A percentile compares a stretch with the other conserved stretches of the same genome.
phyloP scores from a whole-genome alignment of 2,797 vertebrate genomes.

The Sebastes trivittatus region DNA sequence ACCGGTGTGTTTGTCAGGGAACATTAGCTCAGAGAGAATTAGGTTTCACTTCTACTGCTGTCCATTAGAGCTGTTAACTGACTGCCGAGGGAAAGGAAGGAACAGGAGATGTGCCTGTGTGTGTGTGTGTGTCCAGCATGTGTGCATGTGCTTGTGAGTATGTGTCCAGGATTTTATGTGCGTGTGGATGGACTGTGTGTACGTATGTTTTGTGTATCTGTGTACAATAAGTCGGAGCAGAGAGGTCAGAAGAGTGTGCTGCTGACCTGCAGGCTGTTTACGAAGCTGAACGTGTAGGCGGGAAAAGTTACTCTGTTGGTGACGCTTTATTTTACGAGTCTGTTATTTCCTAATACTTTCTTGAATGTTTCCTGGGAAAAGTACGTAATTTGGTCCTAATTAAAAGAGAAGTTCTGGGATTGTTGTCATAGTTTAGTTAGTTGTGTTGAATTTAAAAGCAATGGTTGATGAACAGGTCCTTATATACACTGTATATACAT shows the following conservation, averaged over 20 bases:
- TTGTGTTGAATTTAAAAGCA: not conserved
- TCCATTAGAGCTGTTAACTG: slow-evolving; percentile 56
- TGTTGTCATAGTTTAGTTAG: not conserved
- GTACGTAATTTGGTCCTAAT: not conserved
- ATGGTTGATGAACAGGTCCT: too few relatives aligned
- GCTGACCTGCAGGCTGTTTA: not conserved
- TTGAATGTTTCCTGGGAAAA: not conserved
- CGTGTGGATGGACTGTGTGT: not conserved
- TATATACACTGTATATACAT: too few relatives aligned
- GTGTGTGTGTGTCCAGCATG: not conserved
- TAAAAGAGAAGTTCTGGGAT: not conserved
- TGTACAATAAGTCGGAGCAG: not conserved
- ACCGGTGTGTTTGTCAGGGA: slow-evolving; percentile 43
- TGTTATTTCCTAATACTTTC: not conserved
- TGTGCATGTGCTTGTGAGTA: not conserved
- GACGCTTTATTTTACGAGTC: not conserved
- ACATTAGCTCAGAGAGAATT: slow-evolving; percentile 54
- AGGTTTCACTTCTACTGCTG: slow-evolving; percentile 35
- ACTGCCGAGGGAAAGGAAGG: slow-evolving; percentile 28
- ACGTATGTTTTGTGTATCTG: not conserved
- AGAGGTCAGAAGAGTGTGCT: not conserved
- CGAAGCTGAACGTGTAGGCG: not conserved
- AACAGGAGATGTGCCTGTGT: not conserved
- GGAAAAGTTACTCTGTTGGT: not conserved
- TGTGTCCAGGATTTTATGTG: not conserved